Percentiles rank a stretch among this genome's conserved stretches.
Evolutionary conservation across 2,113 vertebrate species (phyloP).

Genomic region (Phaetusa simplex): DNA sequence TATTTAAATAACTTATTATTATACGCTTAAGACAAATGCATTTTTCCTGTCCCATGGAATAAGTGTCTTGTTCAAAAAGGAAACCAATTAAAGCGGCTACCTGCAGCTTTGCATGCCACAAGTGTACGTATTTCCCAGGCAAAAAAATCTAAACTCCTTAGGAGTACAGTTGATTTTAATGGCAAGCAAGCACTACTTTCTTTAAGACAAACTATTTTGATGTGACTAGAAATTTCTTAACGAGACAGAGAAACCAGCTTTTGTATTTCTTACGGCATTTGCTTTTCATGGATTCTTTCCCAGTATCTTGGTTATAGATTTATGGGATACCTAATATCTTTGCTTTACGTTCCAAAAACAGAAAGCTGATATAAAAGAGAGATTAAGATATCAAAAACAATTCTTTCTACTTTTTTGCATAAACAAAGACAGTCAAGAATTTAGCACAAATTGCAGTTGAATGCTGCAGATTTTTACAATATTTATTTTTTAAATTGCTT

Average conservation of each 20-base stretch:
- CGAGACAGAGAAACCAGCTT: neutral
- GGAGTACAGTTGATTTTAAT: neutral
- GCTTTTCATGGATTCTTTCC: constrained; percentile 35
- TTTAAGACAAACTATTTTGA: neutral
- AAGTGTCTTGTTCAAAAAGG: neutral
- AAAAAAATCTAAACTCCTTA: neutral
- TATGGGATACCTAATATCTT: constrained; percentile 31
- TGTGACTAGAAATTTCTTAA: neutral
- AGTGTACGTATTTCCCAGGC: neutral
- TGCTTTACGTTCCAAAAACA: constrained; percentile 32
- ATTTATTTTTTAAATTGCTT: constrained; percentile 9
- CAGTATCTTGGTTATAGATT: constrained; percentile 19
- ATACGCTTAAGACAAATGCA: neutral
- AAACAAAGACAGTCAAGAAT: neutral
- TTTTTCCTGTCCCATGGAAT: neutral
- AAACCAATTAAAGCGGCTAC: neutral
- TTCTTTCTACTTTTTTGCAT: neutral
- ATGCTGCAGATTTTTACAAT: neutral
- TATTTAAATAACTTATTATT: neutral
- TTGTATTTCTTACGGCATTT: constrained; percentile 1
- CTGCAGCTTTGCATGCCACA: neutral
- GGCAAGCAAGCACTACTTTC: neutral
- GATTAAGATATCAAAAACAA: constrained; percentile 28
- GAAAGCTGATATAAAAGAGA: constrained; percentile 38
- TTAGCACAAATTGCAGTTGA: neutral